Percentiles rank a stretch among this genome's conserved stretches.
phyloP scores from a whole-genome alignment of 2,888 invertebrate genomes.

The Nephrotoma appendiculata region DNA sequence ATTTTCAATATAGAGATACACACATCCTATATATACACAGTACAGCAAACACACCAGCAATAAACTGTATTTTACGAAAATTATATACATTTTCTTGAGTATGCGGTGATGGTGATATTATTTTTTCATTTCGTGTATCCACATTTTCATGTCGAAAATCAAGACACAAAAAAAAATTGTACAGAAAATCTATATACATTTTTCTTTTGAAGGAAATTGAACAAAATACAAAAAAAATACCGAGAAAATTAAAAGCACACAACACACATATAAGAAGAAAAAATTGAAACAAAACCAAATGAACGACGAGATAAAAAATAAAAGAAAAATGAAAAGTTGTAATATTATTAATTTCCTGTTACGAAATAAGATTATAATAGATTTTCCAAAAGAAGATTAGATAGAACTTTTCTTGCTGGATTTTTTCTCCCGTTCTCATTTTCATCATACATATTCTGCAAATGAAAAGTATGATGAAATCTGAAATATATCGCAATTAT shows the following conservation, averaged over 20 bases:
- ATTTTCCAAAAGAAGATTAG: neutral
- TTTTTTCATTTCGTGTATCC: neutral
- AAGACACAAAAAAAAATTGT: neutral
- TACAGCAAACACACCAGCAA: too few species aligned
- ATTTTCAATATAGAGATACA: neutral
- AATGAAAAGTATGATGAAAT: neutral
- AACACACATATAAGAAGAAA: neutral
- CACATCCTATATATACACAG: too few species aligned
- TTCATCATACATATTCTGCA: neutral
- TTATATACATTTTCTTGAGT: too few species aligned
- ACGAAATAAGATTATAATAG: neutral
- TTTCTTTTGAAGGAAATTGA: neutral
- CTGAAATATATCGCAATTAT: neutral
- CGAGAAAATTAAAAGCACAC: neutral
- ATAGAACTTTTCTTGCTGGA: neutral
- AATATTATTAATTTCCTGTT: neutral
- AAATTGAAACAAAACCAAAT: neutral
- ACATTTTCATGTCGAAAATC: neutral
- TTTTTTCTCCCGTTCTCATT: neutral
- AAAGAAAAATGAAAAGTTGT: neutral
- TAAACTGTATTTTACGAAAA: too few species aligned
- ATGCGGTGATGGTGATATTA: neutral
- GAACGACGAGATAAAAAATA: neutral
- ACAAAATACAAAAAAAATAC: neutral
- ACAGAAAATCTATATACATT: neutral